These are phyloP conservation scores for Syncerus caffer DNA, from an alignment of 2,797 vertebrate species.

Conservation along the genomic window DNA sequence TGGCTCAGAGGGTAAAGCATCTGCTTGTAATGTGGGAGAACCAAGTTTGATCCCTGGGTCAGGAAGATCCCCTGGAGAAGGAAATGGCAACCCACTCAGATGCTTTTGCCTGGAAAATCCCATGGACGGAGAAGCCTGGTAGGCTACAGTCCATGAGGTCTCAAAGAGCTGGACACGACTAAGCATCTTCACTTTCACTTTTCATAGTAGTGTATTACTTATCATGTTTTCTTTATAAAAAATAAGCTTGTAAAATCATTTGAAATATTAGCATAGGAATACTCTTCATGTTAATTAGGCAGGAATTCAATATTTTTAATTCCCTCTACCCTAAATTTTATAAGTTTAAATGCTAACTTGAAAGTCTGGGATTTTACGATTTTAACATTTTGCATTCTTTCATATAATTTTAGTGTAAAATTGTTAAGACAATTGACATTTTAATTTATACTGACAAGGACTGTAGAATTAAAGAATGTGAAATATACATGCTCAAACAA, in stretches of 20 bases:
- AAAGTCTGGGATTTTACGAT: neutral
- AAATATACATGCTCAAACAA: neutral
- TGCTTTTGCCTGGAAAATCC: too few relatives aligned
- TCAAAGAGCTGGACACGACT: fast-evolving
- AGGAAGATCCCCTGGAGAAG: too few relatives aligned
- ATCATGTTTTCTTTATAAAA: neutral
- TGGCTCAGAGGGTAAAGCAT: too few relatives aligned
- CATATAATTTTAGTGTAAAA: neutral
- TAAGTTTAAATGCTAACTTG: neutral
- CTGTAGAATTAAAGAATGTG: neutral
- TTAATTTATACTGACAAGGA: neutral
- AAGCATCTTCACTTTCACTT: too few relatives aligned
- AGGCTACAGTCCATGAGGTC: too few relatives aligned
- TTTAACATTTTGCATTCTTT: neutral
- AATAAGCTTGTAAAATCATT: neutral
- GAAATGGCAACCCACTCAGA: too few relatives aligned
- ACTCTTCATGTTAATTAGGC: neutral
- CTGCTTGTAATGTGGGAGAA: too few relatives aligned
- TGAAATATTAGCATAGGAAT: neutral
- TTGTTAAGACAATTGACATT: neutral
- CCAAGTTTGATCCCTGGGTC: too few relatives aligned
- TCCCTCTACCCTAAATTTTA: neutral
- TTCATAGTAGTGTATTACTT: neutral
- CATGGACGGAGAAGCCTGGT: too few relatives aligned
- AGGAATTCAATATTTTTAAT: neutral